Percentiles rank a stretch among this genome's conserved stretches.
phyloP scores from a whole-genome alignment of 2,113 vertebrate species.

The Brachypodius melanocephalos region DNA sequence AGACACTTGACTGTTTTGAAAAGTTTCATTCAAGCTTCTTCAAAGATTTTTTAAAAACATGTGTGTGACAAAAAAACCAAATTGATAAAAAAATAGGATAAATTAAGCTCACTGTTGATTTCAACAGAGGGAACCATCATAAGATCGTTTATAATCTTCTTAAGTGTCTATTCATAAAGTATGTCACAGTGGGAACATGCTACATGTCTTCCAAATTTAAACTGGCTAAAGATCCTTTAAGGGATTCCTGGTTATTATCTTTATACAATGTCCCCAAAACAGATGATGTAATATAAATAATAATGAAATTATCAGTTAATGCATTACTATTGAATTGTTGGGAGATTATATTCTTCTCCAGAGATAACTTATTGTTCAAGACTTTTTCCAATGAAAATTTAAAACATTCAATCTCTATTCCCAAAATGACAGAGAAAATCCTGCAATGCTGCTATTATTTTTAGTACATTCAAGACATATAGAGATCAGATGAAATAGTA shows the following conservation, averaged over 20 bases:
- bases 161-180: background rate
- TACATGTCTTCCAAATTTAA: constrained; percentile 47
- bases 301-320: constrained; percentile 73
- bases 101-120: background rate
- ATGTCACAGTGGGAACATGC: background rate
- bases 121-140: background rate
- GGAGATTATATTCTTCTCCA: constrained; percentile 42
- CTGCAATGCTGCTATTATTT: background rate
- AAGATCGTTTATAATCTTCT: background rate
- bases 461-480: background rate
- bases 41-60: background rate
- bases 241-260: background rate
- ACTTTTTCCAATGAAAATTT: constrained; percentile 56
- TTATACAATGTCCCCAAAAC: constrained; percentile 41
- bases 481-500: background rate
- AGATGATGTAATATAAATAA: constrained; percentile 62
- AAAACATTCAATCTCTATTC: background rate
- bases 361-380: constrained; percentile 43
- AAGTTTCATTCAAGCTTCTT: background rate
- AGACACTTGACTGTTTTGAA: background rate
- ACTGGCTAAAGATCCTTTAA: constrained; percentile 35
- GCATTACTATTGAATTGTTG: constrained; percentile 65
- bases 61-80: background rate
- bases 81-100: background rate
- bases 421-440: constrained; percentile 35